Evolutionary conservation across 2,888 invertebrate species (phyloP).

Genomic region (Synanthedon formicaeformis): DNA sequence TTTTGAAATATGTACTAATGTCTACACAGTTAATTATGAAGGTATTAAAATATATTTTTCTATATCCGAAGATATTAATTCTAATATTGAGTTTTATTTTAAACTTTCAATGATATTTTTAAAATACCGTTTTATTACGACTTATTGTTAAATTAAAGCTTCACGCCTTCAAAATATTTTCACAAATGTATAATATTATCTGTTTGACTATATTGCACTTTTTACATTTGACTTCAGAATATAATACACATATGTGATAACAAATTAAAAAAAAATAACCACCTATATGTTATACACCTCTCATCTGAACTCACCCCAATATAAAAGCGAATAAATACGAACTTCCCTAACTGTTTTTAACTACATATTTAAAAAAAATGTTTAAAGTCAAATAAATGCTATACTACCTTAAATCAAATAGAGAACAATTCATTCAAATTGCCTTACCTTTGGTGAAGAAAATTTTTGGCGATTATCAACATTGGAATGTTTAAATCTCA

Average conservation of each 20-base stretch:
- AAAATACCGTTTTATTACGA: conserved; percentile 13
- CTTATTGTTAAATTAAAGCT: conserved; percentile 47
- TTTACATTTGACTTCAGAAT: not conserved
- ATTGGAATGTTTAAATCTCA: conserved; percentile 62
- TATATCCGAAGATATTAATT: not conserved
- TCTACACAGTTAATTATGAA: not conserved
- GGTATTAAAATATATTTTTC: not conserved
- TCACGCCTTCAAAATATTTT: conserved; percentile 8
- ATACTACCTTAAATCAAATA: conserved; percentile 65
- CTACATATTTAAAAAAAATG: conserved; percentile 15
- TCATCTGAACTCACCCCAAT: conserved; percentile 22
- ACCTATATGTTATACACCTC: conserved; percentile 13
- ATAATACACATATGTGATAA: not conserved
- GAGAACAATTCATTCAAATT: conserved; percentile 48
- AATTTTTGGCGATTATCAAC: conserved; percentile 49
- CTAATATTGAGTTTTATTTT: conserved; percentile 3
- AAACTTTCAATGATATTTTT: conserved; percentile 10
- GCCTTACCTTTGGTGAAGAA: conserved; percentile 65
- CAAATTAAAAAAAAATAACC: conserved; percentile 7
- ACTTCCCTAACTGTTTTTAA: conserved; percentile 8
- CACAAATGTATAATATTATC: not conserved
- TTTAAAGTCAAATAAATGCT: conserved; percentile 69
- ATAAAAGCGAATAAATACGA: conserved; percentile 33
- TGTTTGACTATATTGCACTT: not conserved
- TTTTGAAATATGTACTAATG: not conserved